phyloP scores from a whole-genome alignment of 2,888 invertebrate genomes.

The Anarsia innoxiella region DNA sequence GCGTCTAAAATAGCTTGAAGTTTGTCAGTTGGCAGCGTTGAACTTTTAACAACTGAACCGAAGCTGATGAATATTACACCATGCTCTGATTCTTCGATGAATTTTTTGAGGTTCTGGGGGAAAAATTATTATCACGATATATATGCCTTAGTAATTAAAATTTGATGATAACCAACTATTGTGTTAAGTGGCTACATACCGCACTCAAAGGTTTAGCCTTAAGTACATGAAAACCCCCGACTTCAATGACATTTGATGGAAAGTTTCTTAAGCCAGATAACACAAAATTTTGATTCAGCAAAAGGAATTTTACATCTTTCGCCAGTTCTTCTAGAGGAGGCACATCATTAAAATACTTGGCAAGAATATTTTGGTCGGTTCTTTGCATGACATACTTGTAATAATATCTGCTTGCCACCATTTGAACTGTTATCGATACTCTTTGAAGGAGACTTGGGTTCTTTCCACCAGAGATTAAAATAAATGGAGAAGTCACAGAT shows the following conservation, averaged over 20 bases:
- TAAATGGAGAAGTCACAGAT: slow-evolving; percentile 74
- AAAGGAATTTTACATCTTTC: slow-evolving; percentile 68
- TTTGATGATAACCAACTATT: neutral
- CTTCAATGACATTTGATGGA: slow-evolving; percentile 76
- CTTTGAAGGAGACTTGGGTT: slow-evolving; percentile 51
- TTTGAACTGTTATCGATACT: slow-evolving; percentile 45
- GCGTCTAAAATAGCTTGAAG: slow-evolving; percentile 75
- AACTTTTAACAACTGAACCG: slow-evolving; percentile 82
- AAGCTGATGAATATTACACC: slow-evolving; percentile 86
- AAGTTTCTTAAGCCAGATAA: slow-evolving; percentile 74
- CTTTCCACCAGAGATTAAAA: slow-evolving; percentile 64
- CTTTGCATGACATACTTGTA: slow-evolving; percentile 36
- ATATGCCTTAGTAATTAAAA: neutral
- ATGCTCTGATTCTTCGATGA: slow-evolving; percentile 77
- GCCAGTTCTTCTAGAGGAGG: slow-evolving; percentile 73
- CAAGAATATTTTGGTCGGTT: slow-evolving; percentile 42
- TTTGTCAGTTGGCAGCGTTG: slow-evolving; percentile 77
- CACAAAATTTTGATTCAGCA: slow-evolving; percentile 77
- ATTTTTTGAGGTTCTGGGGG: slow-evolving; percentile 70
- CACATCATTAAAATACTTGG: slow-evolving; percentile 62
- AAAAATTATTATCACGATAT: neutral
- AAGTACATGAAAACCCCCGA: slow-evolving; percentile 76
- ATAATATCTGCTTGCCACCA: slow-evolving; percentile 36
- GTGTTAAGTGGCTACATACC: slow-evolving; percentile 39
- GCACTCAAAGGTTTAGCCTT: slow-evolving; percentile 56